Base-by-base conservation (phyloP, 2,797 vertebrate species). In the Prunella strophiata region DNA sequence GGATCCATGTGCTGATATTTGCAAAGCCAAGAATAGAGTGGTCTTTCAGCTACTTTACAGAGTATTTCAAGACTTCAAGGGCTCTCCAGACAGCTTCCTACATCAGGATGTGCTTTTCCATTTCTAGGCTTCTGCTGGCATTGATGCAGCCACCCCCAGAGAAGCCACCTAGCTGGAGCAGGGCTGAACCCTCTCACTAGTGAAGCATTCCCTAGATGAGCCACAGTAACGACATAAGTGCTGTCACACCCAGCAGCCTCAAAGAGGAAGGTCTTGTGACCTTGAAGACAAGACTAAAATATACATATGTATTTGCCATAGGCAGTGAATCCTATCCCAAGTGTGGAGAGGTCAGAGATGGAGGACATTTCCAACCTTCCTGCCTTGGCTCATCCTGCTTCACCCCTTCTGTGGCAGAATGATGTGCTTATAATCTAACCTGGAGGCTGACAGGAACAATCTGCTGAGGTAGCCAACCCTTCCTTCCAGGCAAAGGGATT, bases 11-110 rank as follows among this genome's bases (percentile, higher is more conserved):
- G 65, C 55, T 93, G 75, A 21, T 76, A 92, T n/a, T 72, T 57
- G 59, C 89, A 85, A 86, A 93, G 78, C 36, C 75, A 88, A 55
- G 77, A 43, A 82, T 70, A 85, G 55, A 82, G 43, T 11, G 71
- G 66, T 89, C 80, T 91, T 93, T 80, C 85, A 93, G 81, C 88
- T 81, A 77, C 80, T 94, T 87, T 21, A 81, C 40, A 80, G 43
- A 59, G 57, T 58, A 93, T 87, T 94, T 90, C 68, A 59, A 92
- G 77, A 94, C 34, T 63, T 87, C 73, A 90, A 95, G 70, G 57
- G 54, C 76, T 57, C 72, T 54, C 68, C 71, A 85, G 52, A 65
- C 51, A 92, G 77, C 83, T 79, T 65, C 51, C 48, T 54, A 57
- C 42, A 47, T 38, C 10, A 40, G 36, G 70, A 93, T 59, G 48